Conservation (phyloP, 2,888 invertebrate genomes). For the Tetrapedia diversipes region DNA sequence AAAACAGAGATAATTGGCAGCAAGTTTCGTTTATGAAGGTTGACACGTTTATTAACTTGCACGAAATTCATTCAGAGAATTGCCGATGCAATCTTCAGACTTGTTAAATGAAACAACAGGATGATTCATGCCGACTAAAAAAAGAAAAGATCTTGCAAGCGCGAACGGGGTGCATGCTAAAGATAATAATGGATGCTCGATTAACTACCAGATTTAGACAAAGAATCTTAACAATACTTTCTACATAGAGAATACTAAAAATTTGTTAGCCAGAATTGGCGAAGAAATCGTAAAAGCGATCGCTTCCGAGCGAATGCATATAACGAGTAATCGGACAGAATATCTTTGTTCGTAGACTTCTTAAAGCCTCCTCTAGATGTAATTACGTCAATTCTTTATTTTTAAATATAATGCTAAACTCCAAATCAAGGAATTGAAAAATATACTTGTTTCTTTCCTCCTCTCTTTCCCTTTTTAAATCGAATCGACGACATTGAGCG, state of each 20-base stretch:
- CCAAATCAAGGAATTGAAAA: not conserved
- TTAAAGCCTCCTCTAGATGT: not conserved
- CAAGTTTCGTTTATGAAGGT: not conserved
- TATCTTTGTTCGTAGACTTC: slow-evolving; percentile 18
- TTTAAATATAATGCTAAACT: not conserved
- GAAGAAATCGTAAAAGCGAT: slow-evolving; percentile 50
- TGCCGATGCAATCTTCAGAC: slow-evolving; percentile 6
- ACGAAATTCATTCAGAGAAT: not conserved
- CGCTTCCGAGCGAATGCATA: slow-evolving; percentile 50
- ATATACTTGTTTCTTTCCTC: not conserved
- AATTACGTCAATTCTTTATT: not conserved
- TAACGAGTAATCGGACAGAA: slow-evolving; percentile 24
- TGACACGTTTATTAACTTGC: not conserved
- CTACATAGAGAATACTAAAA: slow-evolving; percentile 57
- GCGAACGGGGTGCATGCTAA: slow-evolving; percentile 63
- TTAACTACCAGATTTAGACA: slow-evolving; percentile 62
- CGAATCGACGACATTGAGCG: not conserved
- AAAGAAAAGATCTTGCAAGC: slow-evolving; percentile 61
- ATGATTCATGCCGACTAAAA: slow-evolving; percentile 60
- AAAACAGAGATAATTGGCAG: slow-evolving; percentile 8
- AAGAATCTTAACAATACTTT: slow-evolving; percentile 54
- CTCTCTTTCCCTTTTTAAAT: not conserved
- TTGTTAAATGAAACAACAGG: slow-evolving; percentile 9
- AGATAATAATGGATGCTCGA: slow-evolving; percentile 59
- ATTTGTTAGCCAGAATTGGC: slow-evolving; percentile 45